Conservation (phyloP, 2,888 invertebrate genomes). For the Molorchus minor region DNA sequence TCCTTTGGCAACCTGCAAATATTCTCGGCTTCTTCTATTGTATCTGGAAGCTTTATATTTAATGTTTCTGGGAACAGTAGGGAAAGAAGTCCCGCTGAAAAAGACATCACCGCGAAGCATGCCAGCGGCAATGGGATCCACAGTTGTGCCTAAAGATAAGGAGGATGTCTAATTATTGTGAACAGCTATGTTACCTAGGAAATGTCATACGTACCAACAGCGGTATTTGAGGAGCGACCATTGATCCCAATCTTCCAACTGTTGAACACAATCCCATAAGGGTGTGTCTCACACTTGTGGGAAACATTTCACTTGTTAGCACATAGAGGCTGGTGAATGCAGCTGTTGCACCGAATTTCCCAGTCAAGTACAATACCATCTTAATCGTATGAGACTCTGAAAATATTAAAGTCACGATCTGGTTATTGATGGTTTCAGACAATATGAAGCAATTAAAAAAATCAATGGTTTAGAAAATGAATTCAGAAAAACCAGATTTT, state of each 20-base stretch:
- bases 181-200: not conserved
- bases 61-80: conserved; percentile 75
- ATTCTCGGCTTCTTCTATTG: conserved; percentile 73
- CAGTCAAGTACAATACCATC: conserved; percentile 67
- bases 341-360: conserved; percentile 73
- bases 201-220: conserved; percentile 65
- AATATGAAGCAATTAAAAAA: too few relatives aligned
- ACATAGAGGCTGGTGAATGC: conserved; percentile 74
- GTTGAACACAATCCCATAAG: conserved; percentile 73
- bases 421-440: too few relatives aligned
- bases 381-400: conserved; percentile 65
- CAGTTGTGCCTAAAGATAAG: conserved; percentile 53
- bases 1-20: conserved; percentile 43
- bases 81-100: conserved; percentile 70
- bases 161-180: not conserved
- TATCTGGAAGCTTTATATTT: conserved; percentile 72
- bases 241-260: conserved; percentile 72
- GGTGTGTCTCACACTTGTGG: conserved; percentile 71
- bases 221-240: conserved; percentile 74
- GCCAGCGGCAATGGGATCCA: conserved; percentile 68
- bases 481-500: too few relatives aligned
- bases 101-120: conserved; percentile 70
- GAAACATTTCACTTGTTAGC: conserved; percentile 75
- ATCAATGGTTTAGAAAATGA: too few relatives aligned
- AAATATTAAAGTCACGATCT: too few relatives aligned